These are phyloP conservation scores for Colletes collaris DNA, from an alignment of 2,888 invertebrate species.

Conservation along the genomic window DNA sequence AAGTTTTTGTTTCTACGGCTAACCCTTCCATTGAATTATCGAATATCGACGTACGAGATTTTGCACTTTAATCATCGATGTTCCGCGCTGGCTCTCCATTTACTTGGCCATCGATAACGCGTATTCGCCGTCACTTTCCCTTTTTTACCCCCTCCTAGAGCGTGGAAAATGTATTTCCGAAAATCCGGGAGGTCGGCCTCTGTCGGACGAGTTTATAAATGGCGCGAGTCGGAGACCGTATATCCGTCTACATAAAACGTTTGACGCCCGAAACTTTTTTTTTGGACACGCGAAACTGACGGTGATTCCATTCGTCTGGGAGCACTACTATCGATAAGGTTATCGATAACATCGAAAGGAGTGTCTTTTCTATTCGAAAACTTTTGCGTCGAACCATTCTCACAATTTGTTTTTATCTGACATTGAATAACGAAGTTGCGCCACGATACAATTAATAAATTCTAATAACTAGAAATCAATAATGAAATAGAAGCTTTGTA, in stretches of 20 bases:
- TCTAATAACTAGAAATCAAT: no score
- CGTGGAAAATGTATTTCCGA: constrained; percentile 39
- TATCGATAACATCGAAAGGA: no score
- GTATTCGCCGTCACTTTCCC: constrained; percentile 55
- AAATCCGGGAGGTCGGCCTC: constrained; percentile 15
- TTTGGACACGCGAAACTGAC: background rate
- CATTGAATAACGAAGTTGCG: no score
- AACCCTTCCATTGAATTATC: constrained; percentile 61
- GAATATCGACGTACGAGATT: constrained; percentile 65
- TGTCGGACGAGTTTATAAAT: constrained; percentile 40
- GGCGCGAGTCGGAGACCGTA: constrained; percentile 2
- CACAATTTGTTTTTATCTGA: no score
- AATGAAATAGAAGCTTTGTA: no score
- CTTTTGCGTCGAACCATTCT: no score
- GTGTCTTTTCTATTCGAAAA: no score
- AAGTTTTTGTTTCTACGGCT: constrained; percentile 16
- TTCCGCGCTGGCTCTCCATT: constrained; percentile 48
- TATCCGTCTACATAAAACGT: constrained; percentile 4
- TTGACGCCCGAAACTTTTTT: constrained; percentile 12
- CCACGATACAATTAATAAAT: no score
- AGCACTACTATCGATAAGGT: background rate
- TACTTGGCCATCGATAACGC: constrained; percentile 61
- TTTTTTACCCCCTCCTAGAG: constrained; percentile 33
- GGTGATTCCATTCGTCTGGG: no score
- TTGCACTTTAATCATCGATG: constrained; percentile 68